phyloP scores from a whole-genome alignment of 1,140 invertebrate species.

The Euura saliciscinereae region DNA sequence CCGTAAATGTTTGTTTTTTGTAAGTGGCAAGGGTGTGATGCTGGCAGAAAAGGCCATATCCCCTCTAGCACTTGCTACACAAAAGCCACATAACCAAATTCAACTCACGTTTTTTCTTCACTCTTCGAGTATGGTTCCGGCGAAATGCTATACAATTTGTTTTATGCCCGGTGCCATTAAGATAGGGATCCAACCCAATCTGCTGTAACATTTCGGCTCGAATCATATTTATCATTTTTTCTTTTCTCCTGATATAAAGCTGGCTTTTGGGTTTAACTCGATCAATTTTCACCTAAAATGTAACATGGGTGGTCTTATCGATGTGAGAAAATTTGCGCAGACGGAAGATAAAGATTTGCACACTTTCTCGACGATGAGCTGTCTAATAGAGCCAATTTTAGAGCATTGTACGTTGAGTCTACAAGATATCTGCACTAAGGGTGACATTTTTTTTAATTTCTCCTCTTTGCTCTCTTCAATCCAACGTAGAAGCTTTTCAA shows the following conservation, averaged over 20 bases:
- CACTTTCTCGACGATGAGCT: background rate
- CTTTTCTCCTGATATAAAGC: background rate
- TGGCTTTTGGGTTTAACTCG: too few relatives aligned
- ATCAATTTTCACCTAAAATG: too few relatives aligned
- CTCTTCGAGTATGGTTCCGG: constrained; percentile 23
- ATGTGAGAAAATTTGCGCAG: too few relatives aligned
- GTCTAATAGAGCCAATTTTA: background rate
- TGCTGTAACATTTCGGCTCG: background rate
- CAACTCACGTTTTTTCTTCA: constrained; percentile 38
- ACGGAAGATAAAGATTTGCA: background rate
- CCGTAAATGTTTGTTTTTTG: background rate
- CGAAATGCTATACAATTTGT: constrained; percentile 38
- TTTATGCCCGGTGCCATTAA: constrained; percentile 40
- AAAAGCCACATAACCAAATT: constrained; percentile 35
- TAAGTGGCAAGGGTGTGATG: background rate
- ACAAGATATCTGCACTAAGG: background rate
- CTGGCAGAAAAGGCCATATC: background rate
- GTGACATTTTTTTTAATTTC: background rate
- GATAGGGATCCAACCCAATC: constrained; percentile 27
- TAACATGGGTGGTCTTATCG: too few relatives aligned
- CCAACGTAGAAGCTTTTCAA: too few relatives aligned
- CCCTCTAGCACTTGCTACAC: background rate
- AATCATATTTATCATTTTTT: background rate
- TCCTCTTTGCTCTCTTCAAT: background rate
- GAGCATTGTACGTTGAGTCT: background rate